Evolutionary conservation across 2,113 vertebrate species (phyloP).

Genomic region (Eira barbara): DNA sequence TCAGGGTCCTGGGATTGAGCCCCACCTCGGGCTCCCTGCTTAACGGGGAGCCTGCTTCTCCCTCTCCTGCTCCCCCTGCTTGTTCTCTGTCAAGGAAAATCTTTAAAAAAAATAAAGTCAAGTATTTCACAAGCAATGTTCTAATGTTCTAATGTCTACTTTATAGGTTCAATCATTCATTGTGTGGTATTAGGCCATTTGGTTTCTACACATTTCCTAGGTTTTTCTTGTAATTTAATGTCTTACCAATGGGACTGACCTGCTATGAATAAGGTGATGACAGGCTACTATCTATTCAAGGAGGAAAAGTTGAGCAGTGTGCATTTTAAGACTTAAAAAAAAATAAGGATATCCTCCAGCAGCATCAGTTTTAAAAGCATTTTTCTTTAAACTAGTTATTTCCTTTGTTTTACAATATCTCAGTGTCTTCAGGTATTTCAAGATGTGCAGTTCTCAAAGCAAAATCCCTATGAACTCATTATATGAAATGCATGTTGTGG

Average conservation of each 20-base stretch:
- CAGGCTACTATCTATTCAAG: not conserved
- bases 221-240: not conserved
- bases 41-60: too few species aligned
- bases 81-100: not conserved
- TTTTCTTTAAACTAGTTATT: not conserved
- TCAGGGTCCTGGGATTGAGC: not conserved
- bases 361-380: constrained; percentile 4
- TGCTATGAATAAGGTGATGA: not conserved
- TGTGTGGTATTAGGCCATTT: not conserved
- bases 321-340: not conserved
- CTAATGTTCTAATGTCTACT: not conserved
- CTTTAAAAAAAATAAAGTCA: too few species aligned
- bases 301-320: not conserved
- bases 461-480: not conserved
- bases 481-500: not conserved
- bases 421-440: constrained; percentile 11
- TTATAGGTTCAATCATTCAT: not conserved
- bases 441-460: constrained; percentile 7
- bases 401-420: not conserved
- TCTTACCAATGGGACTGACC: not conserved
- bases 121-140: not conserved
- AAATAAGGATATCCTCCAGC: not conserved
- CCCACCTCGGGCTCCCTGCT: too few species aligned
- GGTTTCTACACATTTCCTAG: not conserved
- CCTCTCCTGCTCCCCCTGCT: too few species aligned